phyloP scores from a whole-genome alignment of 2,888 invertebrate genomes.

The Parnassius orleans region DNA sequence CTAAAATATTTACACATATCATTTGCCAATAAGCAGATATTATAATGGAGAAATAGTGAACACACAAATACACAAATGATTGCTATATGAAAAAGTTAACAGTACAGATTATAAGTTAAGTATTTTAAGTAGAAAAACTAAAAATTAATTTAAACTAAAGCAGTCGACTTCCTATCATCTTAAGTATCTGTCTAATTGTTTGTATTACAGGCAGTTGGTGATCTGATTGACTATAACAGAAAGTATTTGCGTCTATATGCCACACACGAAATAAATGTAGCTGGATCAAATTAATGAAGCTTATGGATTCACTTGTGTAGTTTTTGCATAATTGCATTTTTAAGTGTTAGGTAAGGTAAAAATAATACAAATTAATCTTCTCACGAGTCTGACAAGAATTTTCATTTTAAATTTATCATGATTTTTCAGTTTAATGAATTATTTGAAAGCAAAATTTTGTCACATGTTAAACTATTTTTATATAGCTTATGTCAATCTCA shows the following conservation, averaged over 20 bases:
- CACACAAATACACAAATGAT: too few relatives aligned
- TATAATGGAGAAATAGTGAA: too few relatives aligned
- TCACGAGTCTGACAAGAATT: constrained; percentile 11
- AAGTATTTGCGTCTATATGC: constrained; percentile 59
- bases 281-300: constrained; percentile 59
- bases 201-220: constrained; percentile 80
- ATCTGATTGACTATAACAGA: constrained; percentile 70
- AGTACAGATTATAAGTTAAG: too few relatives aligned
- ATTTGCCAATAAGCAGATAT: too few relatives aligned
- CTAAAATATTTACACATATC: too few relatives aligned
- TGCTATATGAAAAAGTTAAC: too few relatives aligned
- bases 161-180: constrained; percentile 15
- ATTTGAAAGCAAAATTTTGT: constrained; percentile 12
- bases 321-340: constrained; percentile 21
- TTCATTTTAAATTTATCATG: constrained; percentile 6
- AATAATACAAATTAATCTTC: constrained; percentile 3
- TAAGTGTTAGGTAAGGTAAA: constrained; percentile 33
- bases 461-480: constrained; percentile 16
- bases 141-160: background rate
- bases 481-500: constrained; percentile 20
- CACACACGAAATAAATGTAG: constrained; percentile 58
- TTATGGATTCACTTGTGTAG: constrained; percentile 20
- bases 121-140: constrained; percentile 1
- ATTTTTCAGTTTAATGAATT: constrained; percentile 7
- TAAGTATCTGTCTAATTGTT: constrained; percentile 59